Evolutionary conservation across 2,888 invertebrate species (phyloP).

Genomic region (Yponomeuta evonymella): DNA sequence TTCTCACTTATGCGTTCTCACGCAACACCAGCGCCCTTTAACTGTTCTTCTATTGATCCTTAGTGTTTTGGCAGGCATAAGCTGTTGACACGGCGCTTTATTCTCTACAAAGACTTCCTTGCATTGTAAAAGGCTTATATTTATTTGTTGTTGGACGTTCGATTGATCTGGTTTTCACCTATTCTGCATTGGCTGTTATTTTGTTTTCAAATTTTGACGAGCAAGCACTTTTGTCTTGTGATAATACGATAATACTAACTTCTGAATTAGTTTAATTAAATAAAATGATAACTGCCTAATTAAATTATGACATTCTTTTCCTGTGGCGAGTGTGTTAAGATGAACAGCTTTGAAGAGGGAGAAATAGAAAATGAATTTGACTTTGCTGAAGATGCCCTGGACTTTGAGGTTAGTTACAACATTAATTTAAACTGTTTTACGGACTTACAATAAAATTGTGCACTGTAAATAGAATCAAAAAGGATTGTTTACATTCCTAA

Average conservation of each 20-base stretch:
- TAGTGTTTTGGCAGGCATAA: neutral
- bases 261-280: neutral
- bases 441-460: neutral
- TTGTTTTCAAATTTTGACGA: neutral
- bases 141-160: neutral
- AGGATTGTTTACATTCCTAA: neutral
- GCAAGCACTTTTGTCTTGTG: neutral
- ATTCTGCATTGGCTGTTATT: neutral
- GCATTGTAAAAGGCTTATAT: neutral
- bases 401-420: slow-evolving; percentile 61
- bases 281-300: neutral
- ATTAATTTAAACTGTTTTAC: neutral
- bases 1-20: neutral
- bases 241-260: neutral
- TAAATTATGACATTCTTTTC: slow-evolving; percentile 38
- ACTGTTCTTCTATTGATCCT: slow-evolving; percentile 10
- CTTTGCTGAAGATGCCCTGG: slow-evolving; percentile 66
- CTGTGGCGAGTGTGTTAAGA: slow-evolving; percentile 44
- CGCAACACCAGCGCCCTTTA: slow-evolving; percentile 5
- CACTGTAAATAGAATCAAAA: neutral
- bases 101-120: neutral
- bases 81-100: neutral
- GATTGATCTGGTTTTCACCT: neutral
- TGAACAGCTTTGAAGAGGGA: slow-evolving; percentile 61
- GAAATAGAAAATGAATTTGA: slow-evolving; percentile 60